These are phyloP conservation scores for Eilema depressum DNA, from an alignment of 2,888 invertebrate species.

Conservation along the genomic window DNA sequence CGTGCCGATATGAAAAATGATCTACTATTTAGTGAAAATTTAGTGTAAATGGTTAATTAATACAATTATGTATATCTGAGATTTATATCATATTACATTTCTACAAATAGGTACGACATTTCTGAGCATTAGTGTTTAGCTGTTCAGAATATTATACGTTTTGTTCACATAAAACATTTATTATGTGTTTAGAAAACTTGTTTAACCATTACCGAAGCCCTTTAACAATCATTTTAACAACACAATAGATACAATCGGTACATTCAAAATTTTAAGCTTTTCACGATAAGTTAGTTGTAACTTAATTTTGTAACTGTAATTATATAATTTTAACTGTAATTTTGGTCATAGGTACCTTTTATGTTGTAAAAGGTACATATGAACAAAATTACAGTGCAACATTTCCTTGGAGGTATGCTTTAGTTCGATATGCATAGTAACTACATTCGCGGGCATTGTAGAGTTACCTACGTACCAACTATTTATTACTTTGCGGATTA, in stretches of 20 bases:
- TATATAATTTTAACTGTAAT: too few relatives aligned
- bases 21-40: slow-evolving; percentile 51
- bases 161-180: not conserved
- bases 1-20: slow-evolving; percentile 53
- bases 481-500: too few relatives aligned
- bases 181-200: slow-evolving; percentile 10
- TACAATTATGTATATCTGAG: slow-evolving; percentile 7
- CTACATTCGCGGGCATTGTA: not conserved
- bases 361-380: too few relatives aligned
- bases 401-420: not conserved
- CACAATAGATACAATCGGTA: slow-evolving; percentile 2
- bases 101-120: too few relatives aligned
- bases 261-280: slow-evolving; percentile 8
- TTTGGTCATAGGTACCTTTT: too few relatives aligned
- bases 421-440: not conserved
- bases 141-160: not conserved
- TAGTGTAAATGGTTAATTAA: slow-evolving; percentile 38
- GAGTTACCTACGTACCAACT: slow-evolving; percentile 5
- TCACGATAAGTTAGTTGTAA: too few relatives aligned
- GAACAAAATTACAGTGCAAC: not conserved
- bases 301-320: too few relatives aligned
- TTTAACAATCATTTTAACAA: slow-evolving; percentile 9
- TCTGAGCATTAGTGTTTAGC: not conserved
- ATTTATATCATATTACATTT: not conserved
- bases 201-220: not conserved